Evolutionary conservation across 2,797 vertebrate genomes (phyloP).

Genomic region (Girardinus metallicus): DNA sequence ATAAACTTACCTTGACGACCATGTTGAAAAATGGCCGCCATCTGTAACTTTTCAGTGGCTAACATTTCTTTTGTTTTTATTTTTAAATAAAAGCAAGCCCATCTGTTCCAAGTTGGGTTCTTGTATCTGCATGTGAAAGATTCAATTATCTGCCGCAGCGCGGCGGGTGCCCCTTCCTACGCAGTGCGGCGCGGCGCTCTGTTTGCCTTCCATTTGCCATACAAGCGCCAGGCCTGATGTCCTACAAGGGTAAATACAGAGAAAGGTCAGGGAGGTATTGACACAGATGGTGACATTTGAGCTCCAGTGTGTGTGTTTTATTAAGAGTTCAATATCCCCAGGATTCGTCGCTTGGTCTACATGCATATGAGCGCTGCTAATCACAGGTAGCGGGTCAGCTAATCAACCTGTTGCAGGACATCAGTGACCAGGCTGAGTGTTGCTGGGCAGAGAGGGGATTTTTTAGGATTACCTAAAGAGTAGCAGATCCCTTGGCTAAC

Average conservation of each 20-base stretch:
- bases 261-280: slow-evolving; percentile 82
- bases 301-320: slow-evolving; percentile 70
- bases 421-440: slow-evolving; percentile 45
- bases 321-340: slow-evolving; percentile 77
- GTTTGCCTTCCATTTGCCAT: slow-evolving; percentile 61
- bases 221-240: slow-evolving; percentile 53
- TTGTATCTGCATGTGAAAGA: too few species aligned
- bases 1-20: too few species aligned
- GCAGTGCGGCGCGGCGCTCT: slow-evolving; percentile 48
- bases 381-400: slow-evolving; percentile 42
- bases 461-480: slow-evolving; percentile 22
- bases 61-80: too few species aligned
- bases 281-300: slow-evolving; percentile 82
- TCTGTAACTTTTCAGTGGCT: too few species aligned
- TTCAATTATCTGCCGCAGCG: too few species aligned
- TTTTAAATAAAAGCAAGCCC: too few species aligned
- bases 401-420: slow-evolving; percentile 42
- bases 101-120: too few species aligned
- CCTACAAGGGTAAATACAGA: slow-evolving; percentile 77
- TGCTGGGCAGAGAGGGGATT: slow-evolving; percentile 20
- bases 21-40: too few species aligned
- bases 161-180: slow-evolving; percentile 13
- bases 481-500: not conserved
- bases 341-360: slow-evolving; percentile 34
- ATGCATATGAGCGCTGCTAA: slow-evolving; percentile 35